Base-by-base conservation (phyloP, 2,797 vertebrate species). In the Neoniphon sammara region DNA sequence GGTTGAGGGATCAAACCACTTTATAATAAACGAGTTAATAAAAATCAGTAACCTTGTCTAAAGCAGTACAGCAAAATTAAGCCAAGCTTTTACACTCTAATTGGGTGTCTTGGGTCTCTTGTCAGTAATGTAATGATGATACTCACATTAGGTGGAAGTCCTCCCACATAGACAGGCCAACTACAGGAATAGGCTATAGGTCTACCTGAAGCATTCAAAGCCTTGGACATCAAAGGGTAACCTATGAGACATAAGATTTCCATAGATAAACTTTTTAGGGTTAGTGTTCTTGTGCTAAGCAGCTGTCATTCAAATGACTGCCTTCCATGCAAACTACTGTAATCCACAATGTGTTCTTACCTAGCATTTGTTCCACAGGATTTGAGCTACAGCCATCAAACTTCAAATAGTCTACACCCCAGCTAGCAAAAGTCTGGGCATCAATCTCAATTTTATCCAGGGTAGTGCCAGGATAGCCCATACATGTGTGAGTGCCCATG, bases 101-200 rank as follows among this genome's bases (percentile, higher is more conserved):
- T 36, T 42, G 39, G 36, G 10, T 39, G 36, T 39, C 36, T 39
- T 10, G 39, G 39, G 14, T 69, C 25, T 27, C 25, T 61, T 56
- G n/a, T 67, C 23, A 71, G 18, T 11, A 25, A 18, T 6, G 10
- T 42, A 36, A 21, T 42, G 47, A 39, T n/a, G 9, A 54, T 21
- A 75, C 94, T 94, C 81, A 97, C 96, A 86, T 83, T 62, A 0
- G 96, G 96, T 6, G 96, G 96, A 2, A 97, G 94, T 3, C 96
- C 96, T n/a, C 96, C 96, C 62, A 91, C 86, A 15, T 97, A 97
- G 0, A 90, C 96, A 23, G 96, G 96, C 96, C 96, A 97, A 57
- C 96, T 97, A 84, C 96, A 97, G 66, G 96, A 97, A 85, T 94
- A 97, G 70, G 91, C 93, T 0, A 97, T 96, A 17, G 93, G 94